Percentiles rank a stretch among this genome's conserved stretches.
Evolutionary conservation across 2,888 invertebrate species (phyloP).

Genomic region (Protodeltote pygarga): DNA sequence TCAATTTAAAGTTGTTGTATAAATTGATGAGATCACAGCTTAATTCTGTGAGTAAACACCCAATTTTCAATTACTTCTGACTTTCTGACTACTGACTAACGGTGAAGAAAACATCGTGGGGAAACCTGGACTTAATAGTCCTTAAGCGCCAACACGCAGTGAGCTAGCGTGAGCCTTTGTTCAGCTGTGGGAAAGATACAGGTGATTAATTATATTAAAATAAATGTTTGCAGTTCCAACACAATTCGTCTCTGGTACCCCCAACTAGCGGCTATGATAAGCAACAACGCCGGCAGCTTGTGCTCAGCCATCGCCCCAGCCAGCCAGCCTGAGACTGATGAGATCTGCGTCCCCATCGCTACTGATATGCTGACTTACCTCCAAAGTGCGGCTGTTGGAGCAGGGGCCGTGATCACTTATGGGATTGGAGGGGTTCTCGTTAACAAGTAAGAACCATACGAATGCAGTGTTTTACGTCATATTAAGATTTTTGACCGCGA

Average conservation of each 20-base stretch:
- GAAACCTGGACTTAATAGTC: too few relatives aligned
- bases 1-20: too few relatives aligned
- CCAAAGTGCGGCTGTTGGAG: slow-evolving; percentile 90
- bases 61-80: too few relatives aligned
- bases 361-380: slow-evolving; percentile 89
- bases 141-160: too few relatives aligned
- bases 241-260: slow-evolving; percentile 95
- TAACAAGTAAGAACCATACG: slow-evolving; percentile 61
- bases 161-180: too few relatives aligned
- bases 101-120: too few relatives aligned
- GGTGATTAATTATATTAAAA: too few relatives aligned
- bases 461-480: background rate
- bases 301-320: slow-evolving; percentile 74
- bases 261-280: slow-evolving; percentile 92
- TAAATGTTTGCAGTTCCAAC: slow-evolving; percentile 89
- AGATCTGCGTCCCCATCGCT: slow-evolving; percentile 69
- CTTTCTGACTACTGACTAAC: too few relatives aligned
- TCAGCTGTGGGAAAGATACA: too few relatives aligned
- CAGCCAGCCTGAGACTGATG: slow-evolving; percentile 41
- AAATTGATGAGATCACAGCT: too few relatives aligned
- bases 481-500: background rate
- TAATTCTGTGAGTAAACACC: too few relatives aligned
- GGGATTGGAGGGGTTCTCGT: slow-evolving; percentile 82
- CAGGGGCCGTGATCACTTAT: slow-evolving; percentile 88
- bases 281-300: slow-evolving; percentile 63